These are phyloP conservation scores for Etheostoma spectabile DNA, from an alignment of 2,113 vertebrate genomes.

Conservation along the genomic window DNA sequence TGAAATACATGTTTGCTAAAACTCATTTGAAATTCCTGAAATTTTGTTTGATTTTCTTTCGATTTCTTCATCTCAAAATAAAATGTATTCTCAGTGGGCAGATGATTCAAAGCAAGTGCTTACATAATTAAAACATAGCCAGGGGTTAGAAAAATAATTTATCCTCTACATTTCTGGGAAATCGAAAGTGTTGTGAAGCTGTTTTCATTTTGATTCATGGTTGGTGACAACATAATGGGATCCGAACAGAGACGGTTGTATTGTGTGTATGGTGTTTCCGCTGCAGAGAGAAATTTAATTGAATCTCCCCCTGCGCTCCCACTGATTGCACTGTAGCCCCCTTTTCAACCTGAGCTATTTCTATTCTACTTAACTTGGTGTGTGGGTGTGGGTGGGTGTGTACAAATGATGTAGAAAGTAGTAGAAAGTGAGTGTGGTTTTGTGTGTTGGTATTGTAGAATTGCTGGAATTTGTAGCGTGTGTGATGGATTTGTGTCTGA, in stretches of 20 bases:
- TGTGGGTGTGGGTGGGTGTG: constrained; percentile 45
- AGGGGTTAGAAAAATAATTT: constrained; percentile 70
- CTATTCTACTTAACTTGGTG: constrained; percentile 50
- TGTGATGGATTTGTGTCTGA: constrained; percentile 70
- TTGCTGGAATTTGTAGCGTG: constrained; percentile 50
- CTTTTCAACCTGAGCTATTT: constrained; percentile 72
- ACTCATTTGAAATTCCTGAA: constrained; percentile 40
- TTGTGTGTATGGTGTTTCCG: constrained; percentile 72
- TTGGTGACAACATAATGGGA: constrained; percentile 77
- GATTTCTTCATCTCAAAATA: constrained; percentile 46
- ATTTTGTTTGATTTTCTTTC: constrained; percentile 41
- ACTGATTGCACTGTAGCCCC: constrained; percentile 72
- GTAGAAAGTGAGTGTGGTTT: constrained; percentile 37
- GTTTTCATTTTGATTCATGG: constrained; percentile 77
- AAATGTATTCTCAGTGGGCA: constrained; percentile 61
- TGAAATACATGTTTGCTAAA: constrained; percentile 20
- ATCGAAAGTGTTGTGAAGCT: constrained; percentile 62
- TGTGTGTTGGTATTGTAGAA: constrained; percentile 48
- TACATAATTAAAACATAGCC: constrained; percentile 77
- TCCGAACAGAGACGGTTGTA: constrained; percentile 63
- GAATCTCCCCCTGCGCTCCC: constrained; percentile 70
- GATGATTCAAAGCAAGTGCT: constrained; percentile 66
- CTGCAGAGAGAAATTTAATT: constrained; percentile 75
- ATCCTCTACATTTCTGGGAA: constrained; percentile 67
- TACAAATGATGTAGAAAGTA: constrained; percentile 35